phyloP scores from a whole-genome alignment of 2,113 vertebrate genomes.

The Genyomyrus donnyi region DNA sequence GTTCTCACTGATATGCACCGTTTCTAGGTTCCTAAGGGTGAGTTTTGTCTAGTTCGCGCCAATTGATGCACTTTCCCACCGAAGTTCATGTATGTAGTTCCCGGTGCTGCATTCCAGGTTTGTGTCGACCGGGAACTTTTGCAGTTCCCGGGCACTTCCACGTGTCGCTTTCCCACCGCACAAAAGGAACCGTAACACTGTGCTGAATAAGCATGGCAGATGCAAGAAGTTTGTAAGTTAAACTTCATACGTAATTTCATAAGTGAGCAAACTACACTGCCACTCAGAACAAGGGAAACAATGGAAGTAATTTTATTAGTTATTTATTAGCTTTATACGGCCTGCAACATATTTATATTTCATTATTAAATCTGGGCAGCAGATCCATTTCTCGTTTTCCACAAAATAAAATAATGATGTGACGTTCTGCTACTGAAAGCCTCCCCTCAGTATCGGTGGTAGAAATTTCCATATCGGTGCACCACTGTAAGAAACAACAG shows the following conservation, averaged over 20 bases:
- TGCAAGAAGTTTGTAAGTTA: not conserved
- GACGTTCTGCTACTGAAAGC: not conserved
- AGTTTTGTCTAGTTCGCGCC: not conserved
- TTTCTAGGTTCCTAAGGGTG: not conserved
- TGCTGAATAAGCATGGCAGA: not conserved
- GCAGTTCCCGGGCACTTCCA: not conserved
- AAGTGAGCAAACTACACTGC: not conserved
- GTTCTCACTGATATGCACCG: not conserved
- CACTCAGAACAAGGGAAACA: not conserved
- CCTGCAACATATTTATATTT: not conserved
- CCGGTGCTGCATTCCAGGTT: not conserved
- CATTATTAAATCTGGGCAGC: not conserved
- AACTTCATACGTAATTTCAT: not conserved
- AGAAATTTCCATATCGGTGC: not conserved
- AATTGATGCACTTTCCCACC: not conserved
- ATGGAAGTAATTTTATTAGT: not conserved
- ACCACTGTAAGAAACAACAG: not conserved
- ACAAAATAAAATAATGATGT: not conserved
- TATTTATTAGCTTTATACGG: not conserved
- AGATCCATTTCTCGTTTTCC: not conserved
- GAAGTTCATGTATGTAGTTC: not conserved
- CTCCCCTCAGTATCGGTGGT: not conserved
- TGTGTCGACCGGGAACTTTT: not conserved
- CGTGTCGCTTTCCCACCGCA: not conserved
- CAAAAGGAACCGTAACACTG: not conserved